These are phyloP conservation scores for Scrobipalpa atriplicella DNA, from an alignment of 2,888 invertebrate genomes.

Conservation along the genomic window DNA sequence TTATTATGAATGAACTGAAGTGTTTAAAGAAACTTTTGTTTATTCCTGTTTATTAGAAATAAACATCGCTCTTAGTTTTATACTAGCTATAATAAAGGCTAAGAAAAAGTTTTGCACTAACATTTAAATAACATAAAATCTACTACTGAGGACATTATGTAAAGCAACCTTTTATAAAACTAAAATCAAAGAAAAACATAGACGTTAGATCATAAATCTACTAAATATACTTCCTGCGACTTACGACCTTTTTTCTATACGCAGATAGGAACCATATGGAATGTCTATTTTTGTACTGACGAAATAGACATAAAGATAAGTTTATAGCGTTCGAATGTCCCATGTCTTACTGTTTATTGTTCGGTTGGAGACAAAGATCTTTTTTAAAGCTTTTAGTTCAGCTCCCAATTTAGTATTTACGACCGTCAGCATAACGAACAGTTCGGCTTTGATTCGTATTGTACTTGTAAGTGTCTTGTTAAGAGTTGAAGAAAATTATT, in stretches of 20 bases:
- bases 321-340: constrained; percentile 62
- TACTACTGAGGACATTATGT: too few species aligned
- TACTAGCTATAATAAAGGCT: too few species aligned
- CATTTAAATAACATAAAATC: too few species aligned
- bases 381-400: constrained; percentile 68
- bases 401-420: constrained; percentile 61
- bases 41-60: too few species aligned
- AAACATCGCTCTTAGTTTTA: too few species aligned
- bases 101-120: too few species aligned
- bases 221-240: neutral
- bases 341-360: constrained; percentile 65
- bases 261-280: constrained; percentile 54
- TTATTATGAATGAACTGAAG: neutral
- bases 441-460: neutral
- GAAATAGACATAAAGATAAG: constrained; percentile 75
- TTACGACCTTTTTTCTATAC: constrained; percentile 5
- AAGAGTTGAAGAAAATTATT: neutral
- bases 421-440: constrained; percentile 34
- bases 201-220: neutral
- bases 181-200: neutral
- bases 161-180: neutral
- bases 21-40: too few species aligned
- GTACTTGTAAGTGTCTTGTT: neutral
- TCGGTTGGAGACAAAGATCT: constrained; percentile 69
- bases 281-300: constrained; percentile 67